Conservation (phyloP, 2,797 vertebrate species). For the Hoplostethus atlanticus region DNA sequence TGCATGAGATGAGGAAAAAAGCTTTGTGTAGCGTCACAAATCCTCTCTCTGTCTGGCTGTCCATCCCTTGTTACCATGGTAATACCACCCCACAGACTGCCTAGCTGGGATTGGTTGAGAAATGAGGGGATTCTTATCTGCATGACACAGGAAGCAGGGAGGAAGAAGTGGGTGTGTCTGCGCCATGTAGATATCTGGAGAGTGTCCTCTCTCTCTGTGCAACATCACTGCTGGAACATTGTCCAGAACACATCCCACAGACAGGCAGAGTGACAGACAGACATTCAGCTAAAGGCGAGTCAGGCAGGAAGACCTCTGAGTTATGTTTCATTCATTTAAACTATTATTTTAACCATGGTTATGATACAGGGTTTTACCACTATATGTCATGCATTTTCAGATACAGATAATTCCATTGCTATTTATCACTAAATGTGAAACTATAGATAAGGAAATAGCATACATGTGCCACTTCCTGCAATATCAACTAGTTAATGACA, state of each 20-base stretch:
- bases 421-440: too few relatives aligned
- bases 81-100: background rate
- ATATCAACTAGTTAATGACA: too few relatives aligned
- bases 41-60: background rate
- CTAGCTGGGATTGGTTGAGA: background rate
- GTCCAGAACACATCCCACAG: conserved; percentile 58
- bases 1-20: background rate
- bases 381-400: background rate
- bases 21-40: conserved; percentile 5
- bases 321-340: conserved; percentile 15
- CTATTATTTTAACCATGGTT: conserved; percentile 10
- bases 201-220: conserved; percentile 27
- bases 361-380: background rate
- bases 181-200: conserved; percentile 42
- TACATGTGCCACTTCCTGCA: too few relatives aligned
- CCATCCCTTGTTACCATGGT: conserved; percentile 18
- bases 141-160: conserved; percentile 43
- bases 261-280: conserved; percentile 17
- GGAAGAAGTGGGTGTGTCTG: conserved; percentile 37
- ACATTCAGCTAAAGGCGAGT: conserved; percentile 6
- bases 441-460: too few relatives aligned
- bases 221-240: conserved; percentile 54
- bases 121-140: conserved; percentile 15
- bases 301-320: conserved; percentile 1
- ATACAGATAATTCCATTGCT: too few relatives aligned